Percentiles rank a stretch among this genome's conserved stretches.
Conservation (phyloP, 2,113 vertebrate genomes). For the Otis tarda region DNA sequence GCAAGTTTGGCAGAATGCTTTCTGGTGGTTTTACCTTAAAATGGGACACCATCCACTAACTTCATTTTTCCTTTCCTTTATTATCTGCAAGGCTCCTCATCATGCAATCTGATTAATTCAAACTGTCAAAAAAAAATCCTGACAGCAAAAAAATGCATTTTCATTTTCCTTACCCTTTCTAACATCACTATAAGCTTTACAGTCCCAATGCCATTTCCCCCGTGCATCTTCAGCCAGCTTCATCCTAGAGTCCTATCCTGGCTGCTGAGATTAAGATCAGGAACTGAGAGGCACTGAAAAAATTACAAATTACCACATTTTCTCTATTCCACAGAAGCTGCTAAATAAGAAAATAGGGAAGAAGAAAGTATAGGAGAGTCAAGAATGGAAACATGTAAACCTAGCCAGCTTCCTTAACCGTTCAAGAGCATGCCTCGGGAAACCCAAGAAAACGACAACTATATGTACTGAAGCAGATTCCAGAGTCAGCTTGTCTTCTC, state of each 20-base stretch:
- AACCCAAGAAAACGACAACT: background rate
- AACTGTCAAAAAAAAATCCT: background rate
- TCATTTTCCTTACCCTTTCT: background rate
- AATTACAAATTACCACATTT: background rate
- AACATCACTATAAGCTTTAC: background rate
- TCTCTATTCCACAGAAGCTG: background rate
- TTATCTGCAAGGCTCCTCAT: background rate
- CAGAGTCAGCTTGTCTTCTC: background rate
- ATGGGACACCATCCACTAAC: background rate
- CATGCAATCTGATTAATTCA: background rate
- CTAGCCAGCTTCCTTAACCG: background rate
- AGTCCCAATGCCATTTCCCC: background rate
- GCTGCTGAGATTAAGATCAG: background rate
- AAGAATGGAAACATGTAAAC: constrained; percentile 3
- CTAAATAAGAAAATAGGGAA: background rate
- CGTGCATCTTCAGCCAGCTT: background rate
- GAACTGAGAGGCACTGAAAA: background rate
- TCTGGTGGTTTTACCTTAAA: background rate
- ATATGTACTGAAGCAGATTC: background rate
- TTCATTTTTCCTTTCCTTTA: background rate
- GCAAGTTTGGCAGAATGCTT: background rate
- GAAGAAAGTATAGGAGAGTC: background rate
- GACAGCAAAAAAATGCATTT: background rate
- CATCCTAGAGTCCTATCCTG: background rate
- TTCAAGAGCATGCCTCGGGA: background rate